phyloP scores from a whole-genome alignment of 37 sponge, comb jelly and placozoan genomes.

The Amphimedon queenslandica region DNA sequence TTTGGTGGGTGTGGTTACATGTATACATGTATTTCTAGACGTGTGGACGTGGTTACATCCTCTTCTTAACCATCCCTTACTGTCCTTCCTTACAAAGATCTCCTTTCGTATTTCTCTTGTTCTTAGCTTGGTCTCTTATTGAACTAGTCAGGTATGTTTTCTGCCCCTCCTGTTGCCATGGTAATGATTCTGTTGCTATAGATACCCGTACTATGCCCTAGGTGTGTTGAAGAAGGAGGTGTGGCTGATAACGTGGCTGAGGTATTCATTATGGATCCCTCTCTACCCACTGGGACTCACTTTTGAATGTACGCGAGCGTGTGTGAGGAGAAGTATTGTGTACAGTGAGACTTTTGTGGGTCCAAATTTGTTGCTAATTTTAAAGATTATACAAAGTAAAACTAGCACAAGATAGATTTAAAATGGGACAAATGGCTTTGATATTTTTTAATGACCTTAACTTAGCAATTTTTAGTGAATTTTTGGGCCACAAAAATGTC shows the following conservation, averaged over 20 bases:
- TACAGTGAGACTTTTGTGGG: no score
- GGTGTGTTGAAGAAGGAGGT: slow-evolving; percentile 55
- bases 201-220: slow-evolving; percentile 90
- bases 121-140: slow-evolving; percentile 71
- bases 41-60: slow-evolving; percentile 53
- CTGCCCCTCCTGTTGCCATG: neutral
- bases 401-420: no score
- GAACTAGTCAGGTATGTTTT: slow-evolving; percentile 72
- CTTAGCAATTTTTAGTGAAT: no score
- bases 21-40: slow-evolving; percentile 25
- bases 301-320: slow-evolving; percentile 81
- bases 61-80: slow-evolving; percentile 53
- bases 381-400: no score
- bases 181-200: neutral
- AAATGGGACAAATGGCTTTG: no score
- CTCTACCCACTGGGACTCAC: slow-evolving; percentile 87
- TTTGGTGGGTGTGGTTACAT: neutral
- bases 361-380: no score
- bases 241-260: slow-evolving; percentile 72
- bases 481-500: no score
- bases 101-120: slow-evolving; percentile 60
- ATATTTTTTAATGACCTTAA: no score
- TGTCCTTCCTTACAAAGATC: slow-evolving; percentile 44
- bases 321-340: no score
- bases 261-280: slow-evolving; percentile 92